A percentile compares a stretch with the other conserved stretches of the same genome.
phyloP scores from a whole-genome alignment of 2,888 invertebrate species.

The Sesia bembeciformis region DNA sequence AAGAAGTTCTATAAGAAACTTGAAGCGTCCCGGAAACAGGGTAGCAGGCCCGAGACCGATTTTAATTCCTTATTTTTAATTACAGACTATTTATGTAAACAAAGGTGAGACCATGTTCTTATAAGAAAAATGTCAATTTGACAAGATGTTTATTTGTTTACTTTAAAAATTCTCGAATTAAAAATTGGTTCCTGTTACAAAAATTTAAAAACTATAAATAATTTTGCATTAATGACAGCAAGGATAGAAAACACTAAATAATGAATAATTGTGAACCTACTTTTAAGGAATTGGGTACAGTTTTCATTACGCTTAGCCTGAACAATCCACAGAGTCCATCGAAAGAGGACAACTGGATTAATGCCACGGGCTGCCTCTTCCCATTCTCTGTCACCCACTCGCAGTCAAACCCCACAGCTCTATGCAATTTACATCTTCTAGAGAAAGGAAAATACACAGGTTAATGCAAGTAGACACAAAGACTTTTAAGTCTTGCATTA shows the following conservation, averaged over 20 bases:
- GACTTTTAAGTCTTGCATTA: neutral
- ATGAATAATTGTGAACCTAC: conserved; percentile 35
- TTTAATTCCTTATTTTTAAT: no score
- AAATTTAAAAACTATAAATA: neutral
- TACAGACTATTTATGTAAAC: no score
- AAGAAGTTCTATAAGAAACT: no score
- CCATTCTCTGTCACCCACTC: conserved; percentile 84
- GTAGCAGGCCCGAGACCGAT: no score
- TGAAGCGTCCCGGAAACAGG: no score
- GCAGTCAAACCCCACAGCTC: conserved; percentile 84
- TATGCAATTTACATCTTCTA: conserved; percentile 42
- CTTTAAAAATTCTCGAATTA: no score
- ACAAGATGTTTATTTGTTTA: no score
- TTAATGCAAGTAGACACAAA: neutral
- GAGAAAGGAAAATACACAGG: conserved; percentile 7
- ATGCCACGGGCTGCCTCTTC: conserved; percentile 75
- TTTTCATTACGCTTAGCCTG: conserved; percentile 75
- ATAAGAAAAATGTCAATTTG: no score
- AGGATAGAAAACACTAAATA: neutral
- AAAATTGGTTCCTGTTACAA: no score
- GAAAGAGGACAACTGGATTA: conserved; percentile 82
- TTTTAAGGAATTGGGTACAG: conserved; percentile 76
- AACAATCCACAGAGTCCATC: conserved; percentile 82
- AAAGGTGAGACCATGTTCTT: no score
- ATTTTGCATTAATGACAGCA: neutral